Conservation (phyloP, 2,797 vertebrate genomes). For the Allenopithecus nigroviridis region DNA sequence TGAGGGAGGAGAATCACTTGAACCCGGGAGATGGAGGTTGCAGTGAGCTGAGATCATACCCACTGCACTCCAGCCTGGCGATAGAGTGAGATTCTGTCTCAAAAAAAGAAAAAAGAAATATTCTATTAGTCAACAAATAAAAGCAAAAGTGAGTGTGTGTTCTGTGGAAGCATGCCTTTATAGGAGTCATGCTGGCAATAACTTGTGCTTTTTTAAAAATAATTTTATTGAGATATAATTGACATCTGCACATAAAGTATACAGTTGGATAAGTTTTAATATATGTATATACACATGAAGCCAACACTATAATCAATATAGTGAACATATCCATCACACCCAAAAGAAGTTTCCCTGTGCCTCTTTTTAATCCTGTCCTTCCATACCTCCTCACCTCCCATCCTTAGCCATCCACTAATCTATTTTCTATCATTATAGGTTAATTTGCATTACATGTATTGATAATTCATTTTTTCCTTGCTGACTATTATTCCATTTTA, state of each 20-base stretch:
- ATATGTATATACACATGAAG: neutral
- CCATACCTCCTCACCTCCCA: neutral
- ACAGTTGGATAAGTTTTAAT: neutral
- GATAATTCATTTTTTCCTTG: neutral
- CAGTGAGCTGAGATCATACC: no score
- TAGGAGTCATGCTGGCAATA: neutral
- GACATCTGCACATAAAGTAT: neutral
- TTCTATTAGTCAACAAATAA: neutral
- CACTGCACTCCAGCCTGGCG: no score
- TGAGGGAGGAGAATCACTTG: no score
- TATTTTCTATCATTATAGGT: neutral
- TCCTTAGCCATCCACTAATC: neutral
- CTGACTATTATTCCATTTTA: neutral
- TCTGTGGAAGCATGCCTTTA: neutral
- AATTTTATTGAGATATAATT: neutral
- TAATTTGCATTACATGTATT: neutral
- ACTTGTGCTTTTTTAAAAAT: neutral
- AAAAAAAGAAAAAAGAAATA: neutral
- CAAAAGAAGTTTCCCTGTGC: neutral
- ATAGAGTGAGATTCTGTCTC: no score
- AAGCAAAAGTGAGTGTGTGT: slow-evolving; percentile 14
- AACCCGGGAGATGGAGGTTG: no score
- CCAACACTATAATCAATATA: neutral
- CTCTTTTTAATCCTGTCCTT: neutral
- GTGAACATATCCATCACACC: neutral